These are phyloP conservation scores for Eurytoma californica DNA, from an alignment of 2,888 invertebrate species.

Conservation along the genomic window DNA sequence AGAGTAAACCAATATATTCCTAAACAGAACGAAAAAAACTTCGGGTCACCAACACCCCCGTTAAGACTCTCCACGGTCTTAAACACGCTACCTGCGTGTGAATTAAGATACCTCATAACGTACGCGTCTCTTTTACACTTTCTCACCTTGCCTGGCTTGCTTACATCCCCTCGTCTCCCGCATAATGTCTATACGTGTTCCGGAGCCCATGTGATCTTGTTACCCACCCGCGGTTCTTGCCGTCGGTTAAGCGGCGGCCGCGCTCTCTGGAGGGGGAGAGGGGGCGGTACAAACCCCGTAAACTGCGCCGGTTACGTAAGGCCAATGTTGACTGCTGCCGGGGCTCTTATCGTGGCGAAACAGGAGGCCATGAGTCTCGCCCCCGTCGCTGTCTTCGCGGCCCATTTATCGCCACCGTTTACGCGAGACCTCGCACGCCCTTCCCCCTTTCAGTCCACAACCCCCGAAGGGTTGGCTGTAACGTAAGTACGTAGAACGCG, in stretches of 20 bases:
- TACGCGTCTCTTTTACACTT: constrained; percentile 31
- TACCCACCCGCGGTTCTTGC: constrained; percentile 6
- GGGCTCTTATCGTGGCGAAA: constrained; percentile 58
- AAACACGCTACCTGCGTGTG: too few species aligned
- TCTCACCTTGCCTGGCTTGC: neutral
- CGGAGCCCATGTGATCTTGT: constrained; percentile 28
- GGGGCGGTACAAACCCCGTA: neutral
- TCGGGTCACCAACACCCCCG: too few species aligned
- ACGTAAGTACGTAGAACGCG: neutral
- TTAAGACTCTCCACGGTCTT: too few species aligned
- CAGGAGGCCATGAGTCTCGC: constrained; percentile 54
- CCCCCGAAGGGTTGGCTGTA: neutral
- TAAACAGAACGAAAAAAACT: too few species aligned
- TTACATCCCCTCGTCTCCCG: constrained; percentile 1
- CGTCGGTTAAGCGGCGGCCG: neutral
- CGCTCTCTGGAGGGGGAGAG: too few species aligned
- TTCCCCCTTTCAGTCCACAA: neutral
- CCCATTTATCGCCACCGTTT: constrained; percentile 27
- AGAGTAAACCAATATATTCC: too few species aligned
- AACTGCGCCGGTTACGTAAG: neutral
- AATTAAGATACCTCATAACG: constrained; percentile 23
- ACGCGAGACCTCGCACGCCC: neutral
- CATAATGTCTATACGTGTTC: constrained; percentile 26
- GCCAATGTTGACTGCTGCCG: neutral
- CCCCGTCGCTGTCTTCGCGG: neutral